A percentile compares a stretch with the other conserved stretches of the same genome.
These are phyloP conservation scores for Chlamydotis undulata DNA, from an alignment of 2,113 vertebrate genomes.

Conservation along the genomic window DNA sequence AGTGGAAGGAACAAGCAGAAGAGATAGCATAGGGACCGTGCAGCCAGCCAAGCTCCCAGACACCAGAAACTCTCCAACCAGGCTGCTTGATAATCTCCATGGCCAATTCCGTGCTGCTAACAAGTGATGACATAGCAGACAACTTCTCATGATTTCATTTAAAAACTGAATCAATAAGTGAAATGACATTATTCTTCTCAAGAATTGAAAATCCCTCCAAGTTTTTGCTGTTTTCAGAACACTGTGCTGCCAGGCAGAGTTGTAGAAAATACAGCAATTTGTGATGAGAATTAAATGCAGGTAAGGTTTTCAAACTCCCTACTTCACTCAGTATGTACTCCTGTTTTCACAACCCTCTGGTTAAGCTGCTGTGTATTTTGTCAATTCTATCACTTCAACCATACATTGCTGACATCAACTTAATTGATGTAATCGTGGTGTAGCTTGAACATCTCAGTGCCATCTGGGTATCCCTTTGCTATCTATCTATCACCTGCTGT, in stretches of 20 bases:
- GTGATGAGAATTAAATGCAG: not conserved
- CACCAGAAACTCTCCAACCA: not conserved
- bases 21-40: rapidly evolving
- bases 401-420: not conserved
- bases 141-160: not conserved
- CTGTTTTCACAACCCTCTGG: not conserved
- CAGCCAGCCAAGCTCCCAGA: not conserved
- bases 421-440: not conserved
- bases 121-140: rapidly evolving
- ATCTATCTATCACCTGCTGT: not conserved
- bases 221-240: not conserved
- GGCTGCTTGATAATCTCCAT: not conserved
- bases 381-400: not conserved
- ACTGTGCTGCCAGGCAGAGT: rapidly evolving
- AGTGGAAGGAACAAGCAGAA: not conserved
- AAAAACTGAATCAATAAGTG: not conserved
- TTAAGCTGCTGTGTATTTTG: not conserved
- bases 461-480: not conserved
- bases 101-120: not conserved
- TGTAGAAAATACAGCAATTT: not conserved
- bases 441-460: not conserved
- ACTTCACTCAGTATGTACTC: not conserved
- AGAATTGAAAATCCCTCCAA: not conserved
- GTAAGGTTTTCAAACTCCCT: not conserved
- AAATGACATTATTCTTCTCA: not conserved